Evolutionary conservation across 2,113 vertebrate species (phyloP), one percentile per base, ranked within the genome.

Genomic region (Hylia prasina): DNA sequence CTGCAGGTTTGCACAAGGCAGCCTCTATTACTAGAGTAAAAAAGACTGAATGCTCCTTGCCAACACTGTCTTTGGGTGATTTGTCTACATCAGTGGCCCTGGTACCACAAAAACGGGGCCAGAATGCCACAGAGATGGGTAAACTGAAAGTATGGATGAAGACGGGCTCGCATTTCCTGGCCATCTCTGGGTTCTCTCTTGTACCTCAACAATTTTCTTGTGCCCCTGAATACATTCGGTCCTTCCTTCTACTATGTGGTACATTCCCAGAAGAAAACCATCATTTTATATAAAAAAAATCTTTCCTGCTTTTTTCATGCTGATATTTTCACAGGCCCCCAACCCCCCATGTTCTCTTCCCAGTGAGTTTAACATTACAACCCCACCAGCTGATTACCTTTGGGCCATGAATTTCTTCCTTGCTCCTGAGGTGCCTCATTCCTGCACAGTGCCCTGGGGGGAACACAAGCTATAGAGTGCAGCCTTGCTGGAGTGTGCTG

Each of bases 161-260:
- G 35, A 68, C 0, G 1, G 17, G 18, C 12, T 89, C 7, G 2
- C 48, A 21, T 47, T 77, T 64, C 9, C 33, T 2, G 0, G 6
- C 22, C 48, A 66, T 20, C 7, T 80, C 77, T 80, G 42, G 27
- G 18, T 25, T 40, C 8, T 45, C 18, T 42, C 24, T 92, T 7
- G 0, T 45, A 65, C 17, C 13, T 73, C 64, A 69, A 35, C 14
- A 42, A 4, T 54, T 73, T 81, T n/a, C 40, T 81, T 53, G 23
- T 47, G 23, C 3, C 57, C 31, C 27, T 77, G 39, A 71, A 47
- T 22, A 64, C 1, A 0, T 18, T 18, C 51, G 5, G 47, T 71
- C 28, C 11, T 63, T 82, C 13, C 24, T n/a, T 63, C 33, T 42
- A 11, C 40, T 15, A 4, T 13, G 11, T 33, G n/a, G 3, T 30